These are phyloP conservation scores for Euphydryas editha DNA, from an alignment of 2,888 invertebrate genomes.

Conservation along the genomic window DNA sequence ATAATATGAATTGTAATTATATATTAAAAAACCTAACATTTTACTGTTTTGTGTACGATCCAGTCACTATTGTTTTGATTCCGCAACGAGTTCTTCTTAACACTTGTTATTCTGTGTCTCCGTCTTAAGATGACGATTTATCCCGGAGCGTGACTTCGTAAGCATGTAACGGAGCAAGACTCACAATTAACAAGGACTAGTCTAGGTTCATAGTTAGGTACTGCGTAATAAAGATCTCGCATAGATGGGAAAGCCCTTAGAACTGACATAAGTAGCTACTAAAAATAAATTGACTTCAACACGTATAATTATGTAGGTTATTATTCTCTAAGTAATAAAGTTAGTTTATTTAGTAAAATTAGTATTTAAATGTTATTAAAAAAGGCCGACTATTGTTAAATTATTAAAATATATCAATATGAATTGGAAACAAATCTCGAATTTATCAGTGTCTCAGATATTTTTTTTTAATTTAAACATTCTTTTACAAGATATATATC, in stretches of 20 bases:
- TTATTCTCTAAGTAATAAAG: no score
- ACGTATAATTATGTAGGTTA: no score
- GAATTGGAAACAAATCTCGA: no score
- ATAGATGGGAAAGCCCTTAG: background rate
- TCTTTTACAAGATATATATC: no score
- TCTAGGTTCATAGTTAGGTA: conserved; percentile 23
- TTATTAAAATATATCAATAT: no score
- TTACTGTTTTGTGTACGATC: background rate
- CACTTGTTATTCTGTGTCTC: conserved; percentile 34
- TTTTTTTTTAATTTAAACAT: no score
- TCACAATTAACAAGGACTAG: conserved; percentile 60
- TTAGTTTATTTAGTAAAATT: no score
- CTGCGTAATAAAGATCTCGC: conserved; percentile 12
- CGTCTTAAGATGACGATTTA: conserved; percentile 36
- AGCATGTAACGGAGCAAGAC: conserved; percentile 59
- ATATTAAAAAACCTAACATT: background rate
- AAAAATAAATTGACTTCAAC: background rate
- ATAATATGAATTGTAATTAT: no score
- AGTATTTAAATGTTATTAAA: no score
- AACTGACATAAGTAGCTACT: background rate
- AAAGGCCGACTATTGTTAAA: no score
- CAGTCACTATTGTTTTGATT: conserved; percentile 20
- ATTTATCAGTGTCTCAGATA: no score
- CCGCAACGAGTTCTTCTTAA: conserved; percentile 34
- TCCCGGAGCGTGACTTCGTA: conserved; percentile 45